Evolutionary conservation across 2,888 invertebrate genomes (phyloP).

Genomic region (Molorchus minor): DNA sequence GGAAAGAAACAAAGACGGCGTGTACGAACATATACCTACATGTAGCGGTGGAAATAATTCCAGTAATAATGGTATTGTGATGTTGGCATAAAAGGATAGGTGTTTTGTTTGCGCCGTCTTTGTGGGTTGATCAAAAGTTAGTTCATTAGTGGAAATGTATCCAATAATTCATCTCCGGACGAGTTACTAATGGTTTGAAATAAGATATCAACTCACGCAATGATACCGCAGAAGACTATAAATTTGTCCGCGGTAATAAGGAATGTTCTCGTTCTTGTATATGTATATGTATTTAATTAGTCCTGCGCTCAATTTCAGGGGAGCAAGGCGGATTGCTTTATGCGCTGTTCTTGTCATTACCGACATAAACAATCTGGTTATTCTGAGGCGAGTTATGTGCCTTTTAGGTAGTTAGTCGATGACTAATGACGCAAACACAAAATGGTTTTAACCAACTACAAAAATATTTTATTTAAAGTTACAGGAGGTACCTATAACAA

Average conservation of each 20-base stretch:
- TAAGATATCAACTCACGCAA: constrained; percentile 64
- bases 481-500: no score
- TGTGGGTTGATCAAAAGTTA: constrained; percentile 60
- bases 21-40: constrained; percentile 4
- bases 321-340: constrained; percentile 25
- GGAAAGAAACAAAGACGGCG: constrained; percentile 40
- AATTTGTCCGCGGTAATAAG: constrained; percentile 59
- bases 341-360: constrained; percentile 22
- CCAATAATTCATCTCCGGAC: constrained; percentile 60
- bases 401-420: no score
- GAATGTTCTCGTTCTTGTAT: constrained; percentile 49
- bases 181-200: constrained; percentile 63
- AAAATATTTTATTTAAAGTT: no score
- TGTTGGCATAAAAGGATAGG: constrained; percentile 47
- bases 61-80: constrained; percentile 44
- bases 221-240: constrained; percentile 58
- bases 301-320: constrained; percentile 28
- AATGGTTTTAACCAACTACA: no score
- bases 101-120: constrained; percentile 53
- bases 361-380: constrained; percentile 19
- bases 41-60: constrained; percentile 40
- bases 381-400: background rate
- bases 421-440: no score
- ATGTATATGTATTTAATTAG: constrained; percentile 39
- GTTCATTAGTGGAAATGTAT: constrained; percentile 63